Percentiles rank a stretch among this genome's conserved stretches.
phyloP scores from a whole-genome alignment of 2,888 invertebrate genomes.

The Leptopilina syphax region DNA sequence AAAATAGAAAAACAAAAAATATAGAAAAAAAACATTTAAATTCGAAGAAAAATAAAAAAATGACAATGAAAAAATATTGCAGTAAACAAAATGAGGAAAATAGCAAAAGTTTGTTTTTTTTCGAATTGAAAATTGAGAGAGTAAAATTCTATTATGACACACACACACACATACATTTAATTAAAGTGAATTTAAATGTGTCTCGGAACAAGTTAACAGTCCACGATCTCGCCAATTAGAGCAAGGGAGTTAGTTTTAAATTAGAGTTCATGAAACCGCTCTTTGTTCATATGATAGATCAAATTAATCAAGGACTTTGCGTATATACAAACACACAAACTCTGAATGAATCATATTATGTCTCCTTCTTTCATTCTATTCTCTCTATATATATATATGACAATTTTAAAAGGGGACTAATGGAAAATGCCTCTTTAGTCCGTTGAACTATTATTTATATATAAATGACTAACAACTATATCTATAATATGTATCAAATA shows the following conservation, averaged over 20 bases:
- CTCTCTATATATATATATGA: background rate
- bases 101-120: background rate
- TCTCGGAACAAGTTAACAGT: constrained; percentile 9
- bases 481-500: background rate
- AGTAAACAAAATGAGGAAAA: background rate
- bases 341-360: constrained; percentile 6
- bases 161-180: background rate
- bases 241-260: constrained; percentile 4
- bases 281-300: constrained; percentile 20
- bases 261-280: constrained; percentile 29
- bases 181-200: background rate
- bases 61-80: too few species aligned
- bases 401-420: background rate
- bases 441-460: background rate
- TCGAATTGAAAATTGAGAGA: background rate
- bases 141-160: constrained; percentile 7
- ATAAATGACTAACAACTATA: background rate
- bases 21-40: too few species aligned
- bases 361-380: too few species aligned
- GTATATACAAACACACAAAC: background rate
- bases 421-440: background rate
- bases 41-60: too few species aligned
- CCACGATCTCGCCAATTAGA: constrained; percentile 25
- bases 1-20: too few species aligned
- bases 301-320: constrained; percentile 26